Percentiles rank a stretch among this genome's conserved stretches.
phyloP scores from a whole-genome alignment of 1,140 invertebrate species.

The Vanessa atalanta region DNA sequence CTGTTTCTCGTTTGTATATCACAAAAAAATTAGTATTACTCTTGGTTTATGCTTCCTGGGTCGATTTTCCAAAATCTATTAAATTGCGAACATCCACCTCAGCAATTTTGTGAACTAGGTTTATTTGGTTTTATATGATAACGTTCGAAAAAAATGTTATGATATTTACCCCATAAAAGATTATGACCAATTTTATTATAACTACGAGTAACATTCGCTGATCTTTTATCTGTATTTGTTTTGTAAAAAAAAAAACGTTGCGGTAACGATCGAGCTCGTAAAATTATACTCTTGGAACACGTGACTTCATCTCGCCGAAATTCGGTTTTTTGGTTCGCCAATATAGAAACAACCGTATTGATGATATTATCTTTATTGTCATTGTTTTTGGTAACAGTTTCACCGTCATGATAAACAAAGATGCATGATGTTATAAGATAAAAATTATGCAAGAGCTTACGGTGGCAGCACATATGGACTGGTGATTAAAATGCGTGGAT shows the following conservation, averaged over 20 bases:
- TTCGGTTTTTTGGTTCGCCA: background rate
- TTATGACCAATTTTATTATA: conserved; percentile 28
- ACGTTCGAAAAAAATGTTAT: conserved; percentile 23
- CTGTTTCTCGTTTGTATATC: too few relatives aligned
- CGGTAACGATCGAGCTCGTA: conserved; percentile 4
- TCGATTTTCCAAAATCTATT: background rate
- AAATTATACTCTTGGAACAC: background rate
- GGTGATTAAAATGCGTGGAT: too few relatives aligned
- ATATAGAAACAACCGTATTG: background rate
- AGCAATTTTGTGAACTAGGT: conserved; percentile 2
- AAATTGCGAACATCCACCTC: background rate
- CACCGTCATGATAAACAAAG: too few relatives aligned
- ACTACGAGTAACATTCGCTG: conserved; percentile 12
- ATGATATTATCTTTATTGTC: background rate
- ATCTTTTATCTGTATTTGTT: conserved; percentile 20
- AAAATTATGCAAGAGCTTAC: too few relatives aligned
- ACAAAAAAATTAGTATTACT: too few relatives aligned
- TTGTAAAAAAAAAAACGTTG: conserved; percentile 4
- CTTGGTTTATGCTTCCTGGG: background rate
- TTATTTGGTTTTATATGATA: conserved; percentile 19
- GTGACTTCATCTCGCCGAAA: background rate
- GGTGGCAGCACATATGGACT: too few relatives aligned
- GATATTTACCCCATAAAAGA: conserved; percentile 22
- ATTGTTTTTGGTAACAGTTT: too few relatives aligned
- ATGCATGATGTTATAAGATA: too few relatives aligned